Percentiles rank a stretch among this genome's conserved stretches.
These are phyloP conservation scores for Exocentrus adspersus DNA, from an alignment of 2,888 invertebrate species.

Conservation along the genomic window DNA sequence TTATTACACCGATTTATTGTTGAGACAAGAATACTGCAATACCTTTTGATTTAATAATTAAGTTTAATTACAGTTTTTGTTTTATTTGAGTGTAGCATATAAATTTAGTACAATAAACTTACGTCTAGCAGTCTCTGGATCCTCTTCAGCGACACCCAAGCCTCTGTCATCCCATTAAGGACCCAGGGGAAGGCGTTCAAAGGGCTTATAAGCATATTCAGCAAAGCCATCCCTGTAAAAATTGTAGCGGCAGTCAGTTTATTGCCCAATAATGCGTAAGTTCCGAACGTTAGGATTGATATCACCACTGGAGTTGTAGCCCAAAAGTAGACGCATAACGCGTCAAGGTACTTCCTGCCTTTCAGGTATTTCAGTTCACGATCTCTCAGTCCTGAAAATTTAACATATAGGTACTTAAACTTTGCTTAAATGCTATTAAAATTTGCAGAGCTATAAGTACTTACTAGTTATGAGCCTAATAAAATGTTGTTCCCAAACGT, in stretches of 20 bases:
- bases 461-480: constrained; percentile 74
- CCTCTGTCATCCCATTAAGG: constrained; percentile 93
- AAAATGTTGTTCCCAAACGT: constrained; percentile 94
- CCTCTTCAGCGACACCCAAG: constrained; percentile 92
- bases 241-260: constrained; percentile 87
- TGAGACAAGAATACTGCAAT: no score
- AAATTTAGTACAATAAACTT: constrained; percentile 60
- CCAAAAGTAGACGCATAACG: constrained; percentile 98
- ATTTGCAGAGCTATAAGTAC: no score
- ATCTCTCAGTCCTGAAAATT: constrained; percentile 70
- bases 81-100: no score
- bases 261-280: constrained; percentile 81
- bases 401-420: background rate
- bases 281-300: constrained; percentile 83
- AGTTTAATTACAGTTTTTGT: no score
- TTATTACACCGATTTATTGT: no score
- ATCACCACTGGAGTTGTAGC: constrained; percentile 95
- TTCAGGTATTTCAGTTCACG: constrained; percentile 82
- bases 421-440: no score
- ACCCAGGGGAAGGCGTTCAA: constrained; percentile 99
- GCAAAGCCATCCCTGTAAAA: constrained; percentile 93
- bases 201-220: constrained; percentile 96
- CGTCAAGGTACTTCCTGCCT: constrained; percentile 94
- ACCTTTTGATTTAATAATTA: no score
- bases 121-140: constrained; percentile 85